Evolutionary conservation across 2,888 invertebrate species (phyloP).

Genomic region (Meiosimyza decipiens): DNA sequence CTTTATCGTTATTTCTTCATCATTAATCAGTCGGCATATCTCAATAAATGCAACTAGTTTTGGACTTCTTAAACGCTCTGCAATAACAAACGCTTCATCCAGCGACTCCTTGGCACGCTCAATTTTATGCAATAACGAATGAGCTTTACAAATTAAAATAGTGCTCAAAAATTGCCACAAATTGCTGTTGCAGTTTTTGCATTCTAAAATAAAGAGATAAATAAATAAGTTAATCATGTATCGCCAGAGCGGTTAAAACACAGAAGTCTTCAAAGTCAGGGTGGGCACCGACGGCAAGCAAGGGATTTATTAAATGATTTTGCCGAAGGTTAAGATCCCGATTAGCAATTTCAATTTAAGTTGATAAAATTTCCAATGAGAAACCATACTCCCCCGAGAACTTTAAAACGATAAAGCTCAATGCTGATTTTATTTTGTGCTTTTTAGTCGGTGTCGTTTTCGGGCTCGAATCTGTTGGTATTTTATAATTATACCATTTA

Average conservation of each 20-base stretch:
- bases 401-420: too few species aligned
- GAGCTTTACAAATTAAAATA: slow-evolving; percentile 56
- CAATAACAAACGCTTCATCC: slow-evolving; percentile 51
- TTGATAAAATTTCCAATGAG: too few species aligned
- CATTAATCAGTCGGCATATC: slow-evolving; percentile 54
- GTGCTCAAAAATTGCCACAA: slow-evolving; percentile 58
- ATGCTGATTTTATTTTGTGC: too few species aligned
- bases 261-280: too few species aligned
- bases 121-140: slow-evolving; percentile 57
- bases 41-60: slow-evolving; percentile 53
- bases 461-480: too few species aligned
- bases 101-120: slow-evolving; percentile 57
- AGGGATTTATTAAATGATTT: too few species aligned
- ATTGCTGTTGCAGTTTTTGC: slow-evolving; percentile 52
- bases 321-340: too few species aligned
- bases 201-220: slow-evolving; percentile 45
- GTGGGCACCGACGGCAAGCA: too few species aligned
- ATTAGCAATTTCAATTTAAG: not conserved
- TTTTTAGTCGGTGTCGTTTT: too few species aligned
- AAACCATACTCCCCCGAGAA: too few species aligned
- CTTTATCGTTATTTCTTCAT: slow-evolving; percentile 53
- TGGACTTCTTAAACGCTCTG: slow-evolving; percentile 50
- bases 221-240: not conserved
- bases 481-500: too few species aligned
- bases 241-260: too few species aligned